Base-by-base conservation (phyloP, 2,888 invertebrate species). In the Drosophila dives region DNA sequence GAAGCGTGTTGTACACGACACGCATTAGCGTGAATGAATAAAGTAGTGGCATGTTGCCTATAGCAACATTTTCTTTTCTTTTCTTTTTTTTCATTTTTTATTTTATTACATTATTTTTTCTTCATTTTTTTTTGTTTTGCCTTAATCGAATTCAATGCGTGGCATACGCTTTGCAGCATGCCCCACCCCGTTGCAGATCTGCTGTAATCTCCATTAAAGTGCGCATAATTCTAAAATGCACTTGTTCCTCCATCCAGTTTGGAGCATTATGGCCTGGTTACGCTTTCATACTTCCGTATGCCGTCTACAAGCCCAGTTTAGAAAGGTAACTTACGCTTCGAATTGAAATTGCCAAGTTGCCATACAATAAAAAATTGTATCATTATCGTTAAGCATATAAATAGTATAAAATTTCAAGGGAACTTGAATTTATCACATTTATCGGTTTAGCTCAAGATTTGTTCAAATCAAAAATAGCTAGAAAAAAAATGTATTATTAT, bases 1-100 rank as follows among this genome's bases (percentile, higher is more conserved):
- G 58, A 80, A 89, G 90, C 80, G 81, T 85, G 86, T 83, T 86
- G 80, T 83, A 83, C 88, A 81, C 88, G 90, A 88, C 90, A 91
- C 83, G 91, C 90, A 91, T 91, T 90, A 88, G 90, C 86, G 90
- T 83, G 89, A 87, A 87, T 87, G 76, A 90, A 87, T 87, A 75
- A 90, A 90, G 89, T 77, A 84, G 86, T 86, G 88, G 75, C 64
- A 36, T 50, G 59, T 62, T 63, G 64, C 49, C 51, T 64, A 26
- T 23, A 68, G 75, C 73, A 64, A 66, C 74, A n/a, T 56, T 40
- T 38, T 64, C 64, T 69, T 60, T 68, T 54, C 69, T 68, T 61
- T 68, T 48, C 15, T 26, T 68, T 61, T 68, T 48, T 23, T 26
- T 26, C 23, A 26, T 48, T 23, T 48, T 17, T 48, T 26, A 0